Evolutionary conservation across 2,113 vertebrate species (phyloP), one percentile per base, ranked within the genome.

Genomic region (Phycodurus eques): DNA sequence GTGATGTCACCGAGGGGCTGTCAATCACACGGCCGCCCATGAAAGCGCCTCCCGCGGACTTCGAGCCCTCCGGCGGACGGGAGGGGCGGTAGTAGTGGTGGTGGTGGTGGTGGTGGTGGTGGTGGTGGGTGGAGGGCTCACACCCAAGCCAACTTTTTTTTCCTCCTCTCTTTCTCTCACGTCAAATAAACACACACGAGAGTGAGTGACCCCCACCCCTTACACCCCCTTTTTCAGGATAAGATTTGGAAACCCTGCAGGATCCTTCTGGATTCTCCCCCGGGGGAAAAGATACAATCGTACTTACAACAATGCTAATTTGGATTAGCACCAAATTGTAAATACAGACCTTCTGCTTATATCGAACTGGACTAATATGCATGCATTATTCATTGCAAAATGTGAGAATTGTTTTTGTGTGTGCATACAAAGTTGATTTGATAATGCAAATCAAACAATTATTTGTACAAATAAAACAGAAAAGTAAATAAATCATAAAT

Each of bases 1-100:
- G 86, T 93, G 93, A 94, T 93, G 93, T 93, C 93, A 94, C 91
- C 64, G 57, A 80, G 73, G 84, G 86, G 82, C 89, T 93, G 92
- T 89, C 91, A 92, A 83, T 91, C 88, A 88, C 79, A 74, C 64
- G 80, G 74, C 72, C 79, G 67, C 71, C 53, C 33, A 69, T 67
- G 43, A 79, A 77, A 78, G 82, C 89, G 66, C 88, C 83, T 87
- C 87, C 85, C 49, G 86, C 67, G 35, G 76, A 80, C 74, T 70
- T 78, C 69, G 46, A 71, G 14, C 66, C 74, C 70, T 2, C 66
- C 42, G 70, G 67, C 67, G 14, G 11, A 2, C 42, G 65, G 43
- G 42, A 49, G 42, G 43, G 59, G 59, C 35, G 59, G 31, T 35
- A 35, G 59, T 61, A 61, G 59, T 59, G 9, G n/a, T 57, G 54